Conservation (phyloP, 2,888 invertebrate genomes). For the Campaea margaritaria region DNA sequence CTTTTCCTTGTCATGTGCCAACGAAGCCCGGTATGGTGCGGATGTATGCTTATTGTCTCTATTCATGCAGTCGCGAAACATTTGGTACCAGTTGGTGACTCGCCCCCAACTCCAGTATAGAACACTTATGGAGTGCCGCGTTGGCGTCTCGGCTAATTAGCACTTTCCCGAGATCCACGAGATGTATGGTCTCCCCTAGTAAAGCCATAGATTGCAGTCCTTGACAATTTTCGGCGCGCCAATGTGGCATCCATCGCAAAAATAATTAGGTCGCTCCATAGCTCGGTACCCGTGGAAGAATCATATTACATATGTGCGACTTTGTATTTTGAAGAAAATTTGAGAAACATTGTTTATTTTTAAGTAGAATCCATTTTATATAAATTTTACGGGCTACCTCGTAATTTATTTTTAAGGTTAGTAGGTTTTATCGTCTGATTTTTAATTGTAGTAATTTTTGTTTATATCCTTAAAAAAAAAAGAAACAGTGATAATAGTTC, state of each 20-base stretch:
- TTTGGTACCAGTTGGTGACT: conserved; percentile 5
- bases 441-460: conserved; percentile 70
- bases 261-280: conserved; percentile 42
- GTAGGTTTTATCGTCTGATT: conserved; percentile 77
- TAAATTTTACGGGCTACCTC: conserved; percentile 73
- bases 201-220: neutral
- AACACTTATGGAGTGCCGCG: neutral
- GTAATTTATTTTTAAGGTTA: conserved; percentile 82
- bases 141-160: neutral
- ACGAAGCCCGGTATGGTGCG: conserved; percentile 72
- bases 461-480: conserved; percentile 71
- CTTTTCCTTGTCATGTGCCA: conserved; percentile 79
- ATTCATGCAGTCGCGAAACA: conserved; percentile 9
- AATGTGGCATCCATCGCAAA: conserved; percentile 16
- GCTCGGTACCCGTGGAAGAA: conserved; percentile 58
- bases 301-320: conserved; percentile 55
- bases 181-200: too few species aligned
- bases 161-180: neutral
- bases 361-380: conserved; percentile 75
- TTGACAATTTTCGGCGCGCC: neutral
- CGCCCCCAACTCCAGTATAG: neutral
- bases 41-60: conserved; percentile 49
- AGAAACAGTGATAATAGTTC: conserved; percentile 84
- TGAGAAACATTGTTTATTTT: conserved; percentile 62
- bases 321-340: conserved; percentile 56